A percentile compares a stretch with the other conserved stretches of the same genome.
Conservation (phyloP, 2,113 vertebrate species). For the Zosterops japonicus region DNA sequence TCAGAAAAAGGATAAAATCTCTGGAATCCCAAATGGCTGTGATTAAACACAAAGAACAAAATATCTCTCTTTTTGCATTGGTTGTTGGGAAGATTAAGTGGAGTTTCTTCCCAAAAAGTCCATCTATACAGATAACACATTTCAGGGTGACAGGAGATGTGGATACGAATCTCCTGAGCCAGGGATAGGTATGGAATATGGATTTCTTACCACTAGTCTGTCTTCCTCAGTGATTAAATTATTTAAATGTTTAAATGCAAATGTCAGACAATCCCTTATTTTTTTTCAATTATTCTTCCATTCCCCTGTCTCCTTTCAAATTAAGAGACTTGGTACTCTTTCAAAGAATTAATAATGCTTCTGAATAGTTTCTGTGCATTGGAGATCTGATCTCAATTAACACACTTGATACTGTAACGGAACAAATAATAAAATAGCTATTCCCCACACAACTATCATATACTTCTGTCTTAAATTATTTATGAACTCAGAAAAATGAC, state of each 20-base stretch:
- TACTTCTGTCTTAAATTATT: background rate
- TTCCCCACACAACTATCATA: background rate
- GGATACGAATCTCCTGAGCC: background rate
- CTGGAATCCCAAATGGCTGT: background rate
- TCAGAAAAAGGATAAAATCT: background rate
- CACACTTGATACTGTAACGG: background rate
- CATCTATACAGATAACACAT: background rate
- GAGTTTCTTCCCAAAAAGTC: background rate
- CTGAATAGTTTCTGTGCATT: background rate
- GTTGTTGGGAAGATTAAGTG: background rate
- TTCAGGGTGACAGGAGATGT: background rate
- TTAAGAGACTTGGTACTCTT: background rate
- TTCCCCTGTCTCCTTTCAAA: background rate
- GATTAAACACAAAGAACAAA: background rate
- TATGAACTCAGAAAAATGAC: background rate
- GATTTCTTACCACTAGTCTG: background rate
- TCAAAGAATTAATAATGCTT: background rate
- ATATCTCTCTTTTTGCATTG: background rate
- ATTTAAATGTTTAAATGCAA: background rate
- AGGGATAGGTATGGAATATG: background rate
- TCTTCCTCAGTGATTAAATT: background rate
- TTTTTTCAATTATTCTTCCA: background rate
- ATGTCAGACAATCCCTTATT: background rate
- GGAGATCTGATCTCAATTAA: background rate
- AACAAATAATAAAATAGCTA: background rate